phyloP scores from a whole-genome alignment of 2,888 invertebrate genomes.

The Catocala sponsa region DNA sequence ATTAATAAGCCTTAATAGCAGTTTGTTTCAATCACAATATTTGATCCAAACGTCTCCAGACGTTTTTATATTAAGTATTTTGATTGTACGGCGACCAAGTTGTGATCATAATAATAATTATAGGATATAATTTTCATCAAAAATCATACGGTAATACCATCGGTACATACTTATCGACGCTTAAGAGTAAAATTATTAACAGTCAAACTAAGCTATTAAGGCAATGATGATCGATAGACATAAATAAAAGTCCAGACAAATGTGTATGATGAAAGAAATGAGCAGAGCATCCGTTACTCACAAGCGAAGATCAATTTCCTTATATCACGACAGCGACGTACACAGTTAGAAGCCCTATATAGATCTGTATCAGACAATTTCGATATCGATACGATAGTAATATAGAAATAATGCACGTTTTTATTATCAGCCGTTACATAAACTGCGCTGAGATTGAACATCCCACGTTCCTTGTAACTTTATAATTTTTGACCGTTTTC shows the following conservation, averaged over 20 bases:
- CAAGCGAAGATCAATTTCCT: constrained; percentile 49
- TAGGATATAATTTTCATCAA: no score
- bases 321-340: constrained; percentile 41
- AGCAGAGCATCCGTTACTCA: constrained; percentile 41
- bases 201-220: no score
- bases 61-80: no score
- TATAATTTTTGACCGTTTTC: constrained; percentile 19
- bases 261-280: constrained; percentile 25
- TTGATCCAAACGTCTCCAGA: no score
- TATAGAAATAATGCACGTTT: constrained; percentile 50
- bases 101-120: no score
- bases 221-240: constrained; percentile 3
- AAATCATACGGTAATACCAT: no score
- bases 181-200: no score
- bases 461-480: constrained; percentile 39
- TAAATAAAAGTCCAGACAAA: constrained; percentile 10
- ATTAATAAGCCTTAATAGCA: no score
- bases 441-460: constrained; percentile 47
- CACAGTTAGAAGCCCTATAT: constrained; percentile 53
- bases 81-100: no score
- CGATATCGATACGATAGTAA: constrained; percentile 50
- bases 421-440: constrained; percentile 47
- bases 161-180: no score
- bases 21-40: no score
- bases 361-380: constrained; percentile 52